Evolutionary conservation across 35 echinoderm and acorn worm species (phyloP).

Genomic region (Patiria miniata): DNA sequence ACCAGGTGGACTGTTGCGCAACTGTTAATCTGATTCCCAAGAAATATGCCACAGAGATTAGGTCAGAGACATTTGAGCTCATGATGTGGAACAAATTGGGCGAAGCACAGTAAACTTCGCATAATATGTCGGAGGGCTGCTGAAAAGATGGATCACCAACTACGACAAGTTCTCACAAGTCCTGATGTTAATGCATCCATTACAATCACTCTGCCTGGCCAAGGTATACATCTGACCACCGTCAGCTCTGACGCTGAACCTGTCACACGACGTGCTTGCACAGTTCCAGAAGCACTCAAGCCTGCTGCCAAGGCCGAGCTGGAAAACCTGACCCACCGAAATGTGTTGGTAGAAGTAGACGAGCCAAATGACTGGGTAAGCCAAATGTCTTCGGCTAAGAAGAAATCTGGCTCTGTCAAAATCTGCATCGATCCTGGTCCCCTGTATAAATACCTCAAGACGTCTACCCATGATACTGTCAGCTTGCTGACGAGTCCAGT

Average conservation of each 20-base stretch:
- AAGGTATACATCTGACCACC: background rate
- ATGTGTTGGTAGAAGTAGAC: background rate
- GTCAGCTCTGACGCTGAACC: no score
- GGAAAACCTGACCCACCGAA: background rate
- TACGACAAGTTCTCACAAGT: slow-evolving; percentile 20
- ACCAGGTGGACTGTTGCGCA: slow-evolving; percentile 35
- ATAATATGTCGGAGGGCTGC: slow-evolving; percentile 9
- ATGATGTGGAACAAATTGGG: slow-evolving; percentile 48
- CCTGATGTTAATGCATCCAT: background rate
- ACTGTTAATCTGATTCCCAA: slow-evolving; percentile 53
- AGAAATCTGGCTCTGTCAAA: no score
- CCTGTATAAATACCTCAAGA: slow-evolving; percentile 38
- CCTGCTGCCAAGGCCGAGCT: no score
- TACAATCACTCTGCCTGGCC: background rate
- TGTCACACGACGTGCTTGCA: background rate
- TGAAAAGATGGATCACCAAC: slow-evolving; percentile 45
- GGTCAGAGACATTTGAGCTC: background rate
- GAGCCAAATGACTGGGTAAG: slow-evolving; percentile 48
- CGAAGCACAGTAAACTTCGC: background rate
- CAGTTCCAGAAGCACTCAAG: no score
- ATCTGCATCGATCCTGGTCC: slow-evolving; percentile 61
- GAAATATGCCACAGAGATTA: slow-evolving; percentile 3
- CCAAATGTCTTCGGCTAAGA: slow-evolving; percentile 44
- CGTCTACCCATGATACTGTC: slow-evolving; percentile 6
- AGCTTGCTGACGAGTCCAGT: slow-evolving; percentile 30